These are phyloP conservation scores for Deroptyus accipitrinus DNA, from an alignment of 2,113 vertebrate species.

Conservation along the genomic window DNA sequence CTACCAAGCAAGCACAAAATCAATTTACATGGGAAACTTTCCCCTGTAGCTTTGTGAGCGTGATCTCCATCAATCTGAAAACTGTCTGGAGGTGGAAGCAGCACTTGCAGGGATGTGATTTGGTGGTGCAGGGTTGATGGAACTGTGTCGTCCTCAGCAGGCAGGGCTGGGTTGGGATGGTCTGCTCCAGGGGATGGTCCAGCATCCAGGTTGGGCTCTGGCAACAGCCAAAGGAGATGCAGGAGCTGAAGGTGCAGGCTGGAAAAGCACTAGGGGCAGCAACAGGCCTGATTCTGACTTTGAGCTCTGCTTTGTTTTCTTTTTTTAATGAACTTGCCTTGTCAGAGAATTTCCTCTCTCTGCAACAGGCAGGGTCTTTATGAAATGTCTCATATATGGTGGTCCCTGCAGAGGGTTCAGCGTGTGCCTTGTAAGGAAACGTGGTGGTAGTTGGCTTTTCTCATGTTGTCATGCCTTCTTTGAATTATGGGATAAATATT, in stretches of 20 bases:
- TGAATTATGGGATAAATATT: slow-evolving; percentile 44
- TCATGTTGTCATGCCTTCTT: slow-evolving; percentile 43
- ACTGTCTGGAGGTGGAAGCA: not conserved
- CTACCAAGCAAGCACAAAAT: not conserved
- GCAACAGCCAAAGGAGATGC: fast-evolving
- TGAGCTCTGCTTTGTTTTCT: not conserved
- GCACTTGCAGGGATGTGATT: fast-evolving
- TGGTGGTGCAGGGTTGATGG: not conserved
- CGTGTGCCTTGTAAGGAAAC: not conserved
- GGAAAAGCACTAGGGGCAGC: not conserved
- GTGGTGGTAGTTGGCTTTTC: not conserved
- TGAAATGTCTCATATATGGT: not conserved
- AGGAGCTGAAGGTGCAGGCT: not conserved
- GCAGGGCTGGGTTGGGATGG: not conserved
- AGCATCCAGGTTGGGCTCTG: not conserved
- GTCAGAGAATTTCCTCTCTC: not conserved
- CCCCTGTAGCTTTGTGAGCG: not conserved
- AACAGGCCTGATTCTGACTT: not conserved
- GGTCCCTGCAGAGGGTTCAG: slow-evolving; percentile 2
- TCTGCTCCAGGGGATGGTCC: not conserved
- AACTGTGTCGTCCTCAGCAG: not conserved
- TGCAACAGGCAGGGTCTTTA: not conserved
- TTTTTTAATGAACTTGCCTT: not conserved
- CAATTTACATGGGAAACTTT: not conserved
- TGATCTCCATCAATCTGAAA: fast-evolving